Evolutionary conservation across 1,140 invertebrate genomes (phyloP), one percentile per base, ranked within the genome.

Genomic region (Megalopta genalis): DNA sequence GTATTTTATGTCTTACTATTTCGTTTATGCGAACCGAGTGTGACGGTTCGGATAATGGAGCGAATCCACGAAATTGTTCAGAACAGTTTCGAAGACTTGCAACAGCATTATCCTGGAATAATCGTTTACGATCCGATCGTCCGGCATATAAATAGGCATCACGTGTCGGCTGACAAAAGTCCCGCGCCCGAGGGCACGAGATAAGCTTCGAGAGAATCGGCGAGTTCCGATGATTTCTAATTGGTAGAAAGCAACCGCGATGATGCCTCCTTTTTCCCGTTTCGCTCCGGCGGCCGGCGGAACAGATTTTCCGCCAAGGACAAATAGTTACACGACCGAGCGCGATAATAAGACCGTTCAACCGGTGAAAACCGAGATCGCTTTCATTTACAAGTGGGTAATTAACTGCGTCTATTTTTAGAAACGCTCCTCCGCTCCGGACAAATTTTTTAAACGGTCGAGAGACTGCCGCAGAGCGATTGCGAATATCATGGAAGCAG

Each of bases 141-240:
- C 21, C 27, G 39, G 59, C 57, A 37, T 73, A 63, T 73, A 49
- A 63, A 60, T 39, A 73, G 39, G 63, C 70, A 32, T 73, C 63
- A 32, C 39, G 32, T 25, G 70, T 27, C 46, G 57, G 57, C 23
- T 62, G 27, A 70, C 60, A 72, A 60, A 72, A 21, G 1, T 52
- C 49, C 14, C 23, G 16, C 0, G 32, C 32, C 27, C 18, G 32
- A 42, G 63, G 63, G 42, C 18, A 23, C 63, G 7, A 12, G 25
- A 73, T 73, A 39, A 25, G n/a, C n/a, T 46, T 73, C 37, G 18
- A 16, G 32, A 23, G 54, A 21, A 59, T 37, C 69, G n/a, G 69
- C 39, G 42, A 14, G 54, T 39, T 62, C n/a, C n/a, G 16, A 37
- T 42, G 57, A 27, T 73, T 63, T 73, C 70, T 73, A 73, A 73